phyloP scores from a whole-genome alignment of 37 sponge, comb jelly and placozoan species.

The Chondrilla cf. caribensis region DNA sequence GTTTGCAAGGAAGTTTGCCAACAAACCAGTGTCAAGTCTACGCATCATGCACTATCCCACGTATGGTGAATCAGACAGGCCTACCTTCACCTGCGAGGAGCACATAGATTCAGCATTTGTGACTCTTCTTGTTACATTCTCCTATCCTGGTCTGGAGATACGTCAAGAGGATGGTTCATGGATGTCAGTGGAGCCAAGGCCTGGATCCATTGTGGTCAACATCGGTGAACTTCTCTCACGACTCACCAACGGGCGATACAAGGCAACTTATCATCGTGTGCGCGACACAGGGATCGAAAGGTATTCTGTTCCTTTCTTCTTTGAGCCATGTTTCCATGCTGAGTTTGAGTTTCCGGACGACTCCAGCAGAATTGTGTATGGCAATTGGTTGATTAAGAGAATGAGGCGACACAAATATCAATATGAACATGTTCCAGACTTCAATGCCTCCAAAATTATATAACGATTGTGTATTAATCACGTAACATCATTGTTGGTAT shows the following conservation, averaged over 20 bases:
- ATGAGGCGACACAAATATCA: constrained; percentile 23
- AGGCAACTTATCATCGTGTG: constrained; percentile 56
- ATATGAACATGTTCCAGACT: constrained; percentile 21
- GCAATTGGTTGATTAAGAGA: constrained; percentile 19
- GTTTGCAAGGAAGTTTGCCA: constrained; percentile 24
- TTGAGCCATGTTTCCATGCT: constrained; percentile 41
- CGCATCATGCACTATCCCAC: constrained; percentile 50
- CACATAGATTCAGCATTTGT: constrained; percentile 46
- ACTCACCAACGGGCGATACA: constrained; percentile 33
- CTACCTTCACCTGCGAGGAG: constrained; percentile 24
- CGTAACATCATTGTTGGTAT: too few species aligned
- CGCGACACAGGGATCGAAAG: constrained; percentile 34
- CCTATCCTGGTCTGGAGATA: constrained; percentile 38
- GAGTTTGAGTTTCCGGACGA: constrained; percentile 34
- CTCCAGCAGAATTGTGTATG: constrained; percentile 27
- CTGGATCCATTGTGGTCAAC: constrained; percentile 46
- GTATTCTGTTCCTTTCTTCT: constrained; percentile 52
- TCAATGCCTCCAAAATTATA: neutral
- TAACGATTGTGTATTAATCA: neutral
- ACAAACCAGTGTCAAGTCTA: constrained; percentile 30
- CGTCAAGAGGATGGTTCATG: constrained; percentile 27
- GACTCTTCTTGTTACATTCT: constrained; percentile 45
- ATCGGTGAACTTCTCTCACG: constrained; percentile 29
- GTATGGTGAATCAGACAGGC: neutral
- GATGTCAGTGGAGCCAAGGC: constrained; percentile 28